Base-by-base conservation (phyloP, 2,797 vertebrate species). In the Mastacembelus armatus region DNA sequence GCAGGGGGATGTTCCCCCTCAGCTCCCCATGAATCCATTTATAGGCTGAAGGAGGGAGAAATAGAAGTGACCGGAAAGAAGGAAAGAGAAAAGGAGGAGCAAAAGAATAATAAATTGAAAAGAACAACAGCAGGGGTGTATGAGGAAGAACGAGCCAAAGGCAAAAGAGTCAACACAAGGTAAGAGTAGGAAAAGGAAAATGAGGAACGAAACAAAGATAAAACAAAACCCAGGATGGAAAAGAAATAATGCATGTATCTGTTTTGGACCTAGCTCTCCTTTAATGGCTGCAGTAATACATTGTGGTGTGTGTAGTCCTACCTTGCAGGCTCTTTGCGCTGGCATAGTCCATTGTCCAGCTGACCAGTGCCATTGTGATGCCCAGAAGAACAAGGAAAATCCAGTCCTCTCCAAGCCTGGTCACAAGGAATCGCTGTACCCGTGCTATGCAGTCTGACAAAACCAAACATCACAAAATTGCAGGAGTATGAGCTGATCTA, bases 341-440 rank as follows among this genome's bases (percentile, higher is more conserved):
- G 80, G 95, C 93, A 1, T 97, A 98, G 87, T 98, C 97, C 95
- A 98, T 97, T 27, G 92, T 91, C 97, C 97, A 98, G 94, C 97
- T 98, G 83, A 98, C 95, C 83, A 98, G 92, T 0, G 96, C 97
- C 97, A 98, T 98, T 0, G 95, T 94, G 73, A 98, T 91, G 45
- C 97, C 97, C 77, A 98, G 88, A 4, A 98, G 93, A 73, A 98
- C 84, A 69, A 98, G 90, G 85, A 98, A 98, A 88, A 98, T 96
- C 97, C 97, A 98, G 77, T 98, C 97, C 83, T 97, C 96, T 72
- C 96, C 96, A 55, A 98, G 66, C 83, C 95, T 93, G 79, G 91
- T 95, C 45, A 95, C 94, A 5, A 98, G 58, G 35, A 96, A 92
- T 2, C 70, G 86, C 85, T 95, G 95, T 74, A 98, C 83, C 42